Base-by-base conservation (phyloP, 2,888 invertebrate genomes). In the Sesia bembeciformis region DNA sequence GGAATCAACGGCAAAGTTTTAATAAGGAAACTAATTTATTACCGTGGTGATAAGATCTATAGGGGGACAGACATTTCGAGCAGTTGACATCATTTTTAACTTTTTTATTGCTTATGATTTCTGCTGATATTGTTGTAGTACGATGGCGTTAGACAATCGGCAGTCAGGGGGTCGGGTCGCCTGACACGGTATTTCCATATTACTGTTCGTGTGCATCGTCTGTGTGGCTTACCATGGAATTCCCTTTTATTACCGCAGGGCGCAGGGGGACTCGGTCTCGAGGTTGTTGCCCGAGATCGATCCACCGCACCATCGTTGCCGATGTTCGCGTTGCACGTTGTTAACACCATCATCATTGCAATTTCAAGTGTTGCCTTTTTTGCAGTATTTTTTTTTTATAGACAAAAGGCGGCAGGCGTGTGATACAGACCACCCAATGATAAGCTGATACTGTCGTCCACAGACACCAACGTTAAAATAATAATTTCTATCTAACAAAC, bases 281-380 rank as follows among this genome's bases (percentile, higher is more conserved):
- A 69, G 88, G 86, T 87, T 85, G 86, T 84, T 87, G 87, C 76
- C 86, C 86, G 78, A 67, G 61, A 88, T 88, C 86, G 88, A 88
- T 86, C 75, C 75, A 69, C 72, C 76, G 78, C 78, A 79, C 73
- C 80, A 78, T 73, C 60, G 68, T 64, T 64, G 64, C 55, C 66
- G 64, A 65, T 77, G 76, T 77, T 78, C 80, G 74, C 78, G 71
- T 78, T 84, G 81, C 80, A 84, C 76, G 74, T 68, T 79, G 81
- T 82, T 84, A 84, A 66, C 73, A 76, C 72, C 76, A 75, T 73
- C 70, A 70, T 64, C 67, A 71, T 71, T 81, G 79, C 83, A 82
- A 38, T 38, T 39, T 39, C 46, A 23, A 23, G 2, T 23, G 23
- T 23, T 23, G 23, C 23, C 23, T 23, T 23, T 23, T 23, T 23